phyloP scores from a whole-genome alignment of 1,140 invertebrate genomes.

The Fopius arisanus region DNA sequence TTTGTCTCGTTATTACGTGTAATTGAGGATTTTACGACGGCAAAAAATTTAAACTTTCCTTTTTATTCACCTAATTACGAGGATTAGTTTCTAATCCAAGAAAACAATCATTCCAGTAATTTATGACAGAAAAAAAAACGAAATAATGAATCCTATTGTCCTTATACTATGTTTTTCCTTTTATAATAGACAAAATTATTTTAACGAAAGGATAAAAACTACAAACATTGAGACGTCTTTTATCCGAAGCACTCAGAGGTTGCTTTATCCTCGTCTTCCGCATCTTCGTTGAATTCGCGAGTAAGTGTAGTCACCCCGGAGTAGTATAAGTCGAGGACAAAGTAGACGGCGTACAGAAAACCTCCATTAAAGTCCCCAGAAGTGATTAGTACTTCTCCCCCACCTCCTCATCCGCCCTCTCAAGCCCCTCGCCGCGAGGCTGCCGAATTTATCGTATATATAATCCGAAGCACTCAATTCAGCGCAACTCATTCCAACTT shows the following conservation, averaged over 20 bases:
- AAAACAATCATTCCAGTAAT: no score
- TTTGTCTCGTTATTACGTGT: slow-evolving; percentile 11
- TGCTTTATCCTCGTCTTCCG: neutral
- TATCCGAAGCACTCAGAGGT: neutral
- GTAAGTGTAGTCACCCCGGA: slow-evolving; percentile 7
- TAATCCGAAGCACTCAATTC: slow-evolving; percentile 22
- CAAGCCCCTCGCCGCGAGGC: neutral
- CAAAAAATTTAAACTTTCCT: neutral
- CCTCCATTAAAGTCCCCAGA: slow-evolving; percentile 66
- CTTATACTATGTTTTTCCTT: no score
- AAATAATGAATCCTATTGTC: no score
- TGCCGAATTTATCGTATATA: slow-evolving; percentile 19
- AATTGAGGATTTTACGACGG: neutral
- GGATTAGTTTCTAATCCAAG: neutral
- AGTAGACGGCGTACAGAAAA: slow-evolving; percentile 66
- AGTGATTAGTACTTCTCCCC: slow-evolving; percentile 61
- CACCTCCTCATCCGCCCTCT: slow-evolving; percentile 20
- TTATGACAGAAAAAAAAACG: no score
- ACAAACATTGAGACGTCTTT: no score
- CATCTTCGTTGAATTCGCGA: neutral
- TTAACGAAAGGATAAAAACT: no score
- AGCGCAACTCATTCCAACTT: neutral
- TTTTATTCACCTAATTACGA: neutral
- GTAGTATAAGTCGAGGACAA: slow-evolving; percentile 64
- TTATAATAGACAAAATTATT: no score